A percentile compares a stretch with the other conserved stretches of the same genome.
These are phyloP conservation scores for Drosophila subsilvestris DNA, from an alignment of 2,888 invertebrate species.

Conservation along the genomic window DNA sequence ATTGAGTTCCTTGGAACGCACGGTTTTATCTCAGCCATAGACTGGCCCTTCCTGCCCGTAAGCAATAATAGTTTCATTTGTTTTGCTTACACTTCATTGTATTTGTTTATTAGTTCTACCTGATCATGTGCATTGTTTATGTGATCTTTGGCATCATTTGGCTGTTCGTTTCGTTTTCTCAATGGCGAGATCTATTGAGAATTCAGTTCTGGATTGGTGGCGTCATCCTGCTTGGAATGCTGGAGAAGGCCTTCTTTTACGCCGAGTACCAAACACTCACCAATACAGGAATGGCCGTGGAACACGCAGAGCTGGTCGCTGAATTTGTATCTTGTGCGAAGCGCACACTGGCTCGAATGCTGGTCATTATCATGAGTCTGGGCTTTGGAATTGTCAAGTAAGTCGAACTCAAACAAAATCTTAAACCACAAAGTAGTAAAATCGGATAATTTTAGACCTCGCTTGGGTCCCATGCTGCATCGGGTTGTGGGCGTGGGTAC, in stretches of 20 bases:
- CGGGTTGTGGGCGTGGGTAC: conserved; percentile 93
- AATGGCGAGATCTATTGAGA: conserved; percentile 95
- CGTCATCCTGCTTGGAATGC: conserved; percentile 93
- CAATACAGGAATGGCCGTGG: conserved; percentile 87
- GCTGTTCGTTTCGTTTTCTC: conserved; percentile 92
- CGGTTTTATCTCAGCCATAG: conserved; percentile 94
- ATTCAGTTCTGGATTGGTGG: conserved; percentile 99
- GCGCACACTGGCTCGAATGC: conserved; percentile 94
- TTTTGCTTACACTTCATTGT: background rate
- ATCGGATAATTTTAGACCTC: conserved; percentile 88
- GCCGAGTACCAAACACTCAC: conserved; percentile 93
- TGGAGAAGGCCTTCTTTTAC: conserved; percentile 95
- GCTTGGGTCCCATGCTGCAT: conserved; percentile 94
- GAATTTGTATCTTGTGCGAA: conserved; percentile 97
- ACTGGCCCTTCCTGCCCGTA: conserved; percentile 94
- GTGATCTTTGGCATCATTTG: conserved; percentile 92
- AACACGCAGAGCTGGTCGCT: conserved; percentile 91
- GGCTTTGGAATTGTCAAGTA: conserved; percentile 98
- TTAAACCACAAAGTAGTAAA: background rate
- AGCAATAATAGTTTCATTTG: too few relatives aligned
- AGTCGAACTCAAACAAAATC: conserved; percentile 79
- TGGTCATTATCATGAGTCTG: conserved; percentile 96
- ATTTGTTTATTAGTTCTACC: conserved; percentile 89
- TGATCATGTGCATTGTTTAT: conserved; percentile 94
- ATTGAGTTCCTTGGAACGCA: conserved; percentile 90